Evolutionary conservation across 2,113 vertebrate species (phyloP), one percentile per base, ranked within the genome.

Genomic region (Phalacrocorax aristotelis): DNA sequence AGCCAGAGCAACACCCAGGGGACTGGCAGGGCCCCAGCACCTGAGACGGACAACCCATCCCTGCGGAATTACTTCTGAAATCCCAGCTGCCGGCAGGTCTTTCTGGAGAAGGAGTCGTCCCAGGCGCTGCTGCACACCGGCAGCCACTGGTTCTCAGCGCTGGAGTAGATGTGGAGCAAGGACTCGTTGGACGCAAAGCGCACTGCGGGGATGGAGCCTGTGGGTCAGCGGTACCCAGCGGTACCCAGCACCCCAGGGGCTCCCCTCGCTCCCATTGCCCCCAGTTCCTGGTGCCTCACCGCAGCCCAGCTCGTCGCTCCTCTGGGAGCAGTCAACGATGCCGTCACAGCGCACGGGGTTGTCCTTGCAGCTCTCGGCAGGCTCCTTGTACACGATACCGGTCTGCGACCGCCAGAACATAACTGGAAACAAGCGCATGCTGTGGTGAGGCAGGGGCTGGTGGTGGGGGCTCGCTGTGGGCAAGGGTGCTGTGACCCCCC

Each of bases 151-250:
- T 38, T 92, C 86, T 97, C 97, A 0, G 88, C 4, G 4, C 94
- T 97, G 15, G 98, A 98, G 96, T 98, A 98, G 83, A 98, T 38
- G 42, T 97, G 97, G n/a, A 98, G 98, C 96, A 98, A 49, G 85
- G 98, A 98, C 26, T 87, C 87, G 9, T 98, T 93, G 44, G 98
- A 97, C 1, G 71, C 69, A 16, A 98, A 98, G 49, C 98, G 98
- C 92, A 98, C 98, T 98, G 97, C 8, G 30, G 72, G 71, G 60
- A 15, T 4, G n/a, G 49, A 68, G 88, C 30, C 11, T 70, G 36
- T 3, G 4, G 29, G 17, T 91, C 74, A 89, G 89, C 1, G 44
- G 19, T 7, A 15, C 61, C 38, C 74, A 89, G 89, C 2, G 44
- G 19, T 7, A 15, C 57, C 38, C 51, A 7, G 38, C 0, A 0